A percentile compares a stretch with the other conserved stretches of the same genome.
These are phyloP conservation scores for Patella vulgata DNA, from an alignment of 1,140 invertebrate species.

Conservation along the genomic window DNA sequence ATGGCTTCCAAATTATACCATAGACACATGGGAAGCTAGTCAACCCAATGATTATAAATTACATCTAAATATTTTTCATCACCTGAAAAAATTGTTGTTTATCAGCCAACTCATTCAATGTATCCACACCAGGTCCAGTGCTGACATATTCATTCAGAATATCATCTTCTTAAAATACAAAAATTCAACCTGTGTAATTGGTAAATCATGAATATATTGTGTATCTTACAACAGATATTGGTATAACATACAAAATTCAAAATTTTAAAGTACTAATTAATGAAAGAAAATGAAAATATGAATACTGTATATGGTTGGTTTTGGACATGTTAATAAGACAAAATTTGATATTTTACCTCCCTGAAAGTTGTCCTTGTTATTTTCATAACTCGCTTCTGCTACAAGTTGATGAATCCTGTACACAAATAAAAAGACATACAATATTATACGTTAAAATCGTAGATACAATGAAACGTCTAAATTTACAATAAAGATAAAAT, in stretches of 20 bases:
- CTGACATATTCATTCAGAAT: neutral
- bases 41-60: neutral
- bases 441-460: too few species aligned
- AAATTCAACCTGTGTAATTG: conserved; percentile 2
- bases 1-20: neutral
- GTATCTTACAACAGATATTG: conserved; percentile 5
- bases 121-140: conserved; percentile 48
- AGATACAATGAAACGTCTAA: too few species aligned
- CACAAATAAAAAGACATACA: too few species aligned
- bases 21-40: neutral
- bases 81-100: conserved; percentile 60
- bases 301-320: too few species aligned
- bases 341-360: too few species aligned
- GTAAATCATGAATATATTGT: conserved; percentile 7
- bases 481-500: too few species aligned
- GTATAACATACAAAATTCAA: neutral
- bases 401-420: too few species aligned
- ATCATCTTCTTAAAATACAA: too few species aligned
- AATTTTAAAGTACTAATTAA: neutral
- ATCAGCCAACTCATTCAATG: conserved; percentile 56
- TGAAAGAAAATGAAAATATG: conserved; percentile 7
- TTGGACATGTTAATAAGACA: too few species aligned
- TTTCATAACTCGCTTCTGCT: too few species aligned
- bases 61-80: neutral
- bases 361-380: too few species aligned